Conservation (phyloP, 37 sponge, comb jelly and placozoan species). For the Haliclona indistincta region DNA sequence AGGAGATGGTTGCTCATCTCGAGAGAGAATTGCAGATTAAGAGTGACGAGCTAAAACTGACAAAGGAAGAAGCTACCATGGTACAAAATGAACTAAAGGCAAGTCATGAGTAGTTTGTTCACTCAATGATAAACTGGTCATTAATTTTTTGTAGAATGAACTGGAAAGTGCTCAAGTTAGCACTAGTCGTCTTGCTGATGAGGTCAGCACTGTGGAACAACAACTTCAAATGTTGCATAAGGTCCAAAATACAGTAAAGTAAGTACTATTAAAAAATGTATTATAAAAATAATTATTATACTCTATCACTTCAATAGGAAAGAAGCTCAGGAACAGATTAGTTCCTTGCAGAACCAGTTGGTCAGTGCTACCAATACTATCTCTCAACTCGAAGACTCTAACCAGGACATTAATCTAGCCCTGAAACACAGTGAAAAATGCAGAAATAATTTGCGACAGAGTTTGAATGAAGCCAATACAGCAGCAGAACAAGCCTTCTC, state of each 20-base stretch:
- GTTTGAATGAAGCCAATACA: too few relatives aligned
- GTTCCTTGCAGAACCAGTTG: slow-evolving; percentile 35
- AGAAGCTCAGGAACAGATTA: slow-evolving; percentile 26
- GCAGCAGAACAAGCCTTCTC: too few relatives aligned
- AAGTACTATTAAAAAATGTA: background rate
- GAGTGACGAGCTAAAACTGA: slow-evolving; percentile 34
- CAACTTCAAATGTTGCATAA: slow-evolving; percentile 41
- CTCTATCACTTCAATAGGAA: background rate
- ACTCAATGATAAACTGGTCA: background rate
- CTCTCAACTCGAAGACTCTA: slow-evolving; percentile 10
- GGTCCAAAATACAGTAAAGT: slow-evolving; percentile 49
- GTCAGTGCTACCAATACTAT: slow-evolving; percentile 12
- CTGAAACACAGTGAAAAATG: slow-evolving; percentile 37
- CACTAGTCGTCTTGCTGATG: slow-evolving; percentile 27
- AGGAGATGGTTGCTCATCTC: slow-evolving; percentile 14
- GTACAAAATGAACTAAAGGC: slow-evolving; percentile 17
- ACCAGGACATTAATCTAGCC: slow-evolving; percentile 24
- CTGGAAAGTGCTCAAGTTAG: slow-evolving; percentile 38
- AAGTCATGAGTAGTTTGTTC: background rate
- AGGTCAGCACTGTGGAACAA: slow-evolving; percentile 33
- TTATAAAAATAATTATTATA: background rate
- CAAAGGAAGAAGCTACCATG: slow-evolving; percentile 31
- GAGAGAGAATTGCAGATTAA: slow-evolving; percentile 40
- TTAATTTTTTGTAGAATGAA: slow-evolving; percentile 9
- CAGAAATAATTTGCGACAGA: too few relatives aligned